Evolutionary conservation across 2,113 vertebrate genomes (phyloP).

Genomic region (Eulemur macaco): DNA sequence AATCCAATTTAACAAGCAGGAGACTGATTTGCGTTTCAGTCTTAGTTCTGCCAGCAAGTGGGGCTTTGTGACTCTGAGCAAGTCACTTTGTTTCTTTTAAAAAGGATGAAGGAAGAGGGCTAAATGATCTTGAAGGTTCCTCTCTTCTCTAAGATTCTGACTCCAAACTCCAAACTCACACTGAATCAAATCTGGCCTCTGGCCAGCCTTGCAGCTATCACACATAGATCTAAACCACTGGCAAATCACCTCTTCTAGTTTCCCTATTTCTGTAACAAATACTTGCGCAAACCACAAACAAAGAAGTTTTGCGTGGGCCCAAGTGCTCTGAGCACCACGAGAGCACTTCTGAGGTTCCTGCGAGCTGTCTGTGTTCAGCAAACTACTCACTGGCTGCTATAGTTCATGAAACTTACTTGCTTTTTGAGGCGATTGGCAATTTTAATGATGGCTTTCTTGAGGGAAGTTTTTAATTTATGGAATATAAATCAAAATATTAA

Average conservation of each 20-base stretch:
- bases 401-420: background rate
- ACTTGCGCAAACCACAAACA: background rate
- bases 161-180: background rate
- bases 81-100: slow-evolving; percentile 19
- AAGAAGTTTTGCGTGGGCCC: background rate
- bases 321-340: background rate
- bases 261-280: background rate
- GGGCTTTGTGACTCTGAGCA: background rate
- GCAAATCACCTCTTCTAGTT: background rate
- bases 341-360: background rate
- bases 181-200: background rate
- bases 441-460: background rate
- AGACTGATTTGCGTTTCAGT: background rate
- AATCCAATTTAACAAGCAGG: background rate
- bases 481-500: background rate
- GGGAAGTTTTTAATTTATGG: background rate
- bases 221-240: background rate
- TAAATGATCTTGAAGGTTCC: background rate
- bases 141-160: background rate
- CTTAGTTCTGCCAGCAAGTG: background rate
- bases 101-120: background rate
- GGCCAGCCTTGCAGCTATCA: background rate
- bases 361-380: too few relatives aligned
- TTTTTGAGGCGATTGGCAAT: background rate
- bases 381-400: background rate